Evolutionary conservation across 2,113 vertebrate species (phyloP).

Genomic region (Pristiophorus japonicus): DNA sequence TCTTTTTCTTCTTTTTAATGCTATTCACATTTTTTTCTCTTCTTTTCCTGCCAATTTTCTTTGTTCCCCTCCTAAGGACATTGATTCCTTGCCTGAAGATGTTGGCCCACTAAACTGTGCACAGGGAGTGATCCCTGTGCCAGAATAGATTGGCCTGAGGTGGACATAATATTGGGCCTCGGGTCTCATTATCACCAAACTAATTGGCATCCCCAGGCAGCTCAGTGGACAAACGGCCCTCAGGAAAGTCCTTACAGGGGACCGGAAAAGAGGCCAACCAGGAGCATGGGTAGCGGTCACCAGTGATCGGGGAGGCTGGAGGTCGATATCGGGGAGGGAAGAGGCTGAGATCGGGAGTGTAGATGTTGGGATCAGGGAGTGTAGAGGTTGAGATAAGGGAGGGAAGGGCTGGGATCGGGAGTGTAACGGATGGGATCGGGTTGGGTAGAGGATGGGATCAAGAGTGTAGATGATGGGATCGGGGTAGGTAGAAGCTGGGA

Average conservation of each 20-base stretch:
- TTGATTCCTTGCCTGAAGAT: background rate
- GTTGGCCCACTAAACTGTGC: background rate
- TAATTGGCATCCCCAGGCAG: too few species aligned
- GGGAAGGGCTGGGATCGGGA: background rate
- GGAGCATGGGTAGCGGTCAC: background rate
- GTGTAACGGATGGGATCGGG: background rate
- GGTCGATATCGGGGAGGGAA: background rate
- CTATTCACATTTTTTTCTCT: background rate
- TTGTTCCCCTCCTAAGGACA: background rate
- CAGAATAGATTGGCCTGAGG: background rate
- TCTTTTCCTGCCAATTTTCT: background rate
- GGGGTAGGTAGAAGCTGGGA: background rate
- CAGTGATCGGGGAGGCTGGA: background rate
- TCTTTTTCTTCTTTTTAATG: conserved; percentile 23
- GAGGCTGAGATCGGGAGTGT: background rate
- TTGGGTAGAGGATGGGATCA: background rate
- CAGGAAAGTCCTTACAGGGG: background rate
- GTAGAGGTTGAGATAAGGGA: background rate
- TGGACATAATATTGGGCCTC: background rate
- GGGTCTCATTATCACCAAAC: background rate
- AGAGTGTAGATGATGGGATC: background rate
- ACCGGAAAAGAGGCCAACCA: too few species aligned
- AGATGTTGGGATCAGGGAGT: background rate
- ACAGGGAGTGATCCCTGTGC: background rate
- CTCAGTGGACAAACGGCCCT: background rate